A percentile compares a stretch with the other conserved stretches of the same genome.
Conservation (phyloP, 2,888 invertebrate genomes). For the Ennomos quercinarius region DNA sequence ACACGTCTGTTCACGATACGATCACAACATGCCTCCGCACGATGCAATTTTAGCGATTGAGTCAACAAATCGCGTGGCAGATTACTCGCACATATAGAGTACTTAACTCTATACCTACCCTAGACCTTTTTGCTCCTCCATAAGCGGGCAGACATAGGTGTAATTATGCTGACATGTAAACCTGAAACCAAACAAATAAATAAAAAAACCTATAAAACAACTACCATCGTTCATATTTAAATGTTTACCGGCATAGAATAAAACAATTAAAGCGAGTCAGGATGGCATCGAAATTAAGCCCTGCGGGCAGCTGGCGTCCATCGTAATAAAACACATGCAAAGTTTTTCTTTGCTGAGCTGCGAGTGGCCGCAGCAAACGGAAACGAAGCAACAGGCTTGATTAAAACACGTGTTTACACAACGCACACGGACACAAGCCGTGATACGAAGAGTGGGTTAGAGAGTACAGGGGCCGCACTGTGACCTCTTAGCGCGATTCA, state of each 20-base stretch:
- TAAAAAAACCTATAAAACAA: conserved; percentile 2
- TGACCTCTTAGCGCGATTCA: no score
- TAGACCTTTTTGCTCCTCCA: no score
- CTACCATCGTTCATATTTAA: conserved; percentile 36
- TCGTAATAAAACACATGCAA: conserved; percentile 85
- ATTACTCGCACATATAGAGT: no score
- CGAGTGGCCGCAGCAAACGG: conserved; percentile 77
- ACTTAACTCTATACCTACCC: no score
- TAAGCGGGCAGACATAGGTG: no score
- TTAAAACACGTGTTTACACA: conserved; percentile 85
- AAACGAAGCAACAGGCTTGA: conserved; percentile 84
- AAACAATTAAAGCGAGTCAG: conserved; percentile 74
- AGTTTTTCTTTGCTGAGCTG: conserved; percentile 83
- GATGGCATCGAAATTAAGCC: conserved; percentile 80
- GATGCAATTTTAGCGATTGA: no score
- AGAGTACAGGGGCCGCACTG: conserved; percentile 40
- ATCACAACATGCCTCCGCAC: no score
- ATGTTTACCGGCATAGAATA: conserved; percentile 63
- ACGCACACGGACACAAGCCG: conserved; percentile 80
- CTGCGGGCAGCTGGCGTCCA: conserved; percentile 73
- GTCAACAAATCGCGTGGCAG: no score
- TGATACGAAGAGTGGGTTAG: conserved; percentile 30
- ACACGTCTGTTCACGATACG: no score
- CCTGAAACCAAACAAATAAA: background rate
- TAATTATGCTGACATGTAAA: no score